Conservation (phyloP, 2,888 invertebrate species). For the Frankliniella fusca region DNA sequence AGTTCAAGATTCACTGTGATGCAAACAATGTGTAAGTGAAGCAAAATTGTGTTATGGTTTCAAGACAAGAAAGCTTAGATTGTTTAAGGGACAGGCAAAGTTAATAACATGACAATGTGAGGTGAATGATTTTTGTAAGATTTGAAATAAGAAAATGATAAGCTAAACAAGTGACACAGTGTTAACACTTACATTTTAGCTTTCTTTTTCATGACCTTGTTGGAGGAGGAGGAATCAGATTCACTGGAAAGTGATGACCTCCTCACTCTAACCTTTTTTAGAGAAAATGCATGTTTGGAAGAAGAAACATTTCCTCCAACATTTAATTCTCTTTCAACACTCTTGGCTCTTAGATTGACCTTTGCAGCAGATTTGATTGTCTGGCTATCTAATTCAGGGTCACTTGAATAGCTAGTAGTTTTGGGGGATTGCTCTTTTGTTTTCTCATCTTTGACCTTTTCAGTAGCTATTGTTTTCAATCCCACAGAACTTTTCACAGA, state of each 20-base stretch:
- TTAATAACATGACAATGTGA: no score
- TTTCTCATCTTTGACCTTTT: not conserved
- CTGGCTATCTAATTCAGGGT: not conserved
- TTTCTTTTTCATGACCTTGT: not conserved
- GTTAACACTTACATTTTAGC: slow-evolving; percentile 1
- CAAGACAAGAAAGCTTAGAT: no score
- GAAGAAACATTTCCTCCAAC: not conserved
- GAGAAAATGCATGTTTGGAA: not conserved
- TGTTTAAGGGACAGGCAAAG: no score
- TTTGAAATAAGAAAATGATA: no score
- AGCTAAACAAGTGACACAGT: no score
- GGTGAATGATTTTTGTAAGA: no score
- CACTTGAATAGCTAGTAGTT: not conserved
- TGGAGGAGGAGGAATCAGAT: slow-evolving; percentile 15
- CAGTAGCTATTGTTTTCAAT: not conserved
- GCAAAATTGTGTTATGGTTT: no score
- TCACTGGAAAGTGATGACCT: slow-evolving; percentile 7
- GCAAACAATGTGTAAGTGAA: no score
- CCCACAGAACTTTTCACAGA: not conserved
- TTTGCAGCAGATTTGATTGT: not conserved
- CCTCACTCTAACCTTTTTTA: not conserved
- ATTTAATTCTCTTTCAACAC: not conserved
- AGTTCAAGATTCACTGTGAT: no score
- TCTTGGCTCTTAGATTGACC: not conserved
- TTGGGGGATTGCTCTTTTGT: not conserved